phyloP scores from a whole-genome alignment of 2,797 vertebrate species.

The Nannoperca australis region DNA sequence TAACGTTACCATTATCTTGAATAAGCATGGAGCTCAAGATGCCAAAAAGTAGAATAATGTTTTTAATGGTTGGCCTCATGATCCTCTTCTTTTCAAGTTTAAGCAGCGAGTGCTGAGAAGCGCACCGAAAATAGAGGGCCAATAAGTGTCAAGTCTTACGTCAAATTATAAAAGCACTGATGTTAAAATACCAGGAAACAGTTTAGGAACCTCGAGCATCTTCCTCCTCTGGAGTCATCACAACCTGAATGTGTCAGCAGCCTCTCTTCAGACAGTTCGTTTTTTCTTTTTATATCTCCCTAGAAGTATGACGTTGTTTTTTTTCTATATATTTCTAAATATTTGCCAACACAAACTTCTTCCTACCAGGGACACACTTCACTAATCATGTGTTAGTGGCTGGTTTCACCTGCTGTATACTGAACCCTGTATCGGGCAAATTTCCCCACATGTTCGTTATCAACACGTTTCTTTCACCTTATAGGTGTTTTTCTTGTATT shows the following conservation, averaged over 20 bases:
- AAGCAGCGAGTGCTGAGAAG: not conserved
- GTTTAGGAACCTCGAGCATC: conserved; percentile 25
- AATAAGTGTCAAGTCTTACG: conserved; percentile 16
- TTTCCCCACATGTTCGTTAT: too few species aligned
- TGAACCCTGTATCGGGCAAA: too few species aligned
- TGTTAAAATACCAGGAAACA: conserved; percentile 38
- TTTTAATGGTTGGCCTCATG: not conserved
- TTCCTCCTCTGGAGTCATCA: conserved; percentile 28
- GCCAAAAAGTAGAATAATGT: not conserved
- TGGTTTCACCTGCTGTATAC: not conserved
- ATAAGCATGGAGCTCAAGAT: not conserved
- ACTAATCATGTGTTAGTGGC: not conserved
- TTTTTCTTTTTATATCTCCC: conserved; percentile 24
- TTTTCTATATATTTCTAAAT: not conserved
- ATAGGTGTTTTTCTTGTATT: too few species aligned
- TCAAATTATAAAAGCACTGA: conserved; percentile 25
- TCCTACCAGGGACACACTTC: not conserved
- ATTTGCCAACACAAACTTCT: conserved; percentile 4
- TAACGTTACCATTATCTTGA: not conserved
- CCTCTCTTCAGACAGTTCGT: conserved; percentile 13
- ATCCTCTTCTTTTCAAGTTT: conserved; percentile 2
- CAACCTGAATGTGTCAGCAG: conserved; percentile 62
- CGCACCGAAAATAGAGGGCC: conserved; percentile 13
- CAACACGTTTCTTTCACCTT: too few species aligned
- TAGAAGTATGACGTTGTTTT: not conserved